These are phyloP conservation scores for Pelodytes ibericus DNA, from an alignment of 2,797 vertebrate genomes.

Conservation along the genomic window DNA sequence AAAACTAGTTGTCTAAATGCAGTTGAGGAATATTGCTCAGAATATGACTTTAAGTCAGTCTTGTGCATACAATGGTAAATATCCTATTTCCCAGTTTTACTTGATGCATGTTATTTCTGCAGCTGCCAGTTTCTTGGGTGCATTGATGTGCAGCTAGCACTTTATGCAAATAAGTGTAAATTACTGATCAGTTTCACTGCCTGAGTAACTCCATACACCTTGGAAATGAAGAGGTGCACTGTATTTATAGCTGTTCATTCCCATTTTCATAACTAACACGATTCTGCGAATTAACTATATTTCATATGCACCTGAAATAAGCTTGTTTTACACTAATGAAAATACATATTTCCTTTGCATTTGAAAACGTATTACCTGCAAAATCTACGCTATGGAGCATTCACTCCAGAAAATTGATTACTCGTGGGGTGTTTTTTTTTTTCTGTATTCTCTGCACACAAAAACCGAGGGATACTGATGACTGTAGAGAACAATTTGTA, in stretches of 20 bases:
- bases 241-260: conserved; percentile 33
- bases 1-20: too few relatives aligned
- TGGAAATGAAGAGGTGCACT: conserved; percentile 13
- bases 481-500: too few relatives aligned
- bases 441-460: too few relatives aligned
- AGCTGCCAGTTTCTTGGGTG: conserved; percentile 31
- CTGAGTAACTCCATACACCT: conserved; percentile 38
- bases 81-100: not conserved
- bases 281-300: conserved; percentile 41
- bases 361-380: conserved; percentile 42
- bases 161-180: conserved; percentile 51
- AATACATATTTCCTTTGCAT: conserved; percentile 38
- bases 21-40: not conserved
- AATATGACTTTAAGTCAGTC: not conserved
- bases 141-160: conserved; percentile 26
- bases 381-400: conserved; percentile 11
- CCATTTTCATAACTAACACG: conserved; percentile 24
- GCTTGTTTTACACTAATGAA: conserved; percentile 51
- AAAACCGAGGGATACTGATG: too few relatives aligned
- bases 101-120: not conserved
- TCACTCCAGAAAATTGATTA: conserved; percentile 29
- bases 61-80: not conserved
- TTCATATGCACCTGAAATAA: conserved; percentile 37
- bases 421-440: not conserved
- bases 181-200: conserved; percentile 38